Evolutionary conservation across 2,113 vertebrate genomes (phyloP), one percentile per base, ranked within the genome.

Genomic region (Neolamprologus toae): DNA sequence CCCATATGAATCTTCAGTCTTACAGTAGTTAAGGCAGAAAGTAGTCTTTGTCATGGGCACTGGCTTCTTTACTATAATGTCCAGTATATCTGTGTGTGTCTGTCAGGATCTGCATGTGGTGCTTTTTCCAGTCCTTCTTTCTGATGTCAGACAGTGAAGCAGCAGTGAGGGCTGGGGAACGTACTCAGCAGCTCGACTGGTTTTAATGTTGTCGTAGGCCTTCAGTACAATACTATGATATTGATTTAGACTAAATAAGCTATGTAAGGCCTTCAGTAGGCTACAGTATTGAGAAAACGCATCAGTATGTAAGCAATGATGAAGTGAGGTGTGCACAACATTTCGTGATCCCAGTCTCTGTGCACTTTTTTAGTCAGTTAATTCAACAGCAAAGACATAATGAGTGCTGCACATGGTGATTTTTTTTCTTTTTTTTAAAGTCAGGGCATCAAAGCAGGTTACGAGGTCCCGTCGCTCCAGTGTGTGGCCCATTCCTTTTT

Each of bases 401-500:
- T 55, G 87, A 87, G 85, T 49, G 91, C 42, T 92, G 89, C 87
- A 89, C 85, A 14, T 45, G 82, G 79, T 80, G 90, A 90, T 90
- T 90, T 86, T 35, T 35, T 81, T 26, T 42, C 1, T 17, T 73
- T 2, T 42, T 73, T 88, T 91, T 83, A 16, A 37, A 88, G 91
- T 92, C 90, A 80, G 85, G 54, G 90, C 86, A 87, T 87, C 54
- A 82, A 35, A 71, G 68, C 37, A 21, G 84, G 86, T 96, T 96
- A 97, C 10, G 93, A 95, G 78, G 93, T 95, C 61, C 96, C 93
- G 8, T 97, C 96, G 6, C 92, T 95, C 96, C 96, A 95, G 94
- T 94, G 96, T 9, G 96, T 97, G 16, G 97, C 95, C 98, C 98
- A 99, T 83, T 97, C 97, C 92, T 97, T 98, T 94, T 97, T 96